These are phyloP conservation scores for Cyrtodaria siliqua DNA, from an alignment of 2,888 invertebrate species.

Conservation along the genomic window DNA sequence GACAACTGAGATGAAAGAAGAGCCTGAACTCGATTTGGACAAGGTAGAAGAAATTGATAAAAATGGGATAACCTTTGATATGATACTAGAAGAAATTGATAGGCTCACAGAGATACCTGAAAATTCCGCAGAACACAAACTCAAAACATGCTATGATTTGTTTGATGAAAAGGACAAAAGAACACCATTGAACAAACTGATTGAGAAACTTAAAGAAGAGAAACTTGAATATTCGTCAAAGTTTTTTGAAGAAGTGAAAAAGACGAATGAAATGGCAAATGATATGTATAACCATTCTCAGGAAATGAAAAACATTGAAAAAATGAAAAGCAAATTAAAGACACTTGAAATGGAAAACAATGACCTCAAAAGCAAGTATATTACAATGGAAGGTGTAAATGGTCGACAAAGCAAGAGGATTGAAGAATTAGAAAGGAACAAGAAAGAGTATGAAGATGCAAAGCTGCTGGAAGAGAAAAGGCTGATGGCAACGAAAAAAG, in stretches of 20 bases:
- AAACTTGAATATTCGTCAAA: constrained; percentile 35
- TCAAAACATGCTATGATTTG: constrained; percentile 25
- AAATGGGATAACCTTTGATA: constrained; percentile 23
- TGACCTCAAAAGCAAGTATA: constrained; percentile 28
- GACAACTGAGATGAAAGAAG: neutral
- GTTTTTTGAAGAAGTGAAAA: constrained; percentile 40
- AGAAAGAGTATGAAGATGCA: constrained; percentile 16
- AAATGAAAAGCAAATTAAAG: constrained; percentile 24
- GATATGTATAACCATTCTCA: constrained; percentile 55
- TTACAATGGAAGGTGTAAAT: constrained; percentile 12
- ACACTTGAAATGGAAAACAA: constrained; percentile 37
- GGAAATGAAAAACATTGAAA: constrained; percentile 58
- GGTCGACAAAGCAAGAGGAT: constrained; percentile 29
- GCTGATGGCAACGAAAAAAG: neutral
- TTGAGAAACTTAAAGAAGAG: constrained; percentile 38
- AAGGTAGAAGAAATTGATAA: neutral
- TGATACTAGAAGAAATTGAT: constrained; percentile 38
- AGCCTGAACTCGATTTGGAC: neutral
- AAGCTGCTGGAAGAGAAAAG: neutral
- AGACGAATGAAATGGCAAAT: constrained; percentile 60
- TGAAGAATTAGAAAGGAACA: constrained; percentile 27
- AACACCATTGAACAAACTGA: constrained; percentile 38
- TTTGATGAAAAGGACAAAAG: constrained; percentile 50
- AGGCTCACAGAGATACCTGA: constrained; percentile 9
- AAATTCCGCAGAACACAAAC: neutral